phyloP scores from a whole-genome alignment of 2,113 vertebrate species.

The Ictalurus furcatus region DNA sequence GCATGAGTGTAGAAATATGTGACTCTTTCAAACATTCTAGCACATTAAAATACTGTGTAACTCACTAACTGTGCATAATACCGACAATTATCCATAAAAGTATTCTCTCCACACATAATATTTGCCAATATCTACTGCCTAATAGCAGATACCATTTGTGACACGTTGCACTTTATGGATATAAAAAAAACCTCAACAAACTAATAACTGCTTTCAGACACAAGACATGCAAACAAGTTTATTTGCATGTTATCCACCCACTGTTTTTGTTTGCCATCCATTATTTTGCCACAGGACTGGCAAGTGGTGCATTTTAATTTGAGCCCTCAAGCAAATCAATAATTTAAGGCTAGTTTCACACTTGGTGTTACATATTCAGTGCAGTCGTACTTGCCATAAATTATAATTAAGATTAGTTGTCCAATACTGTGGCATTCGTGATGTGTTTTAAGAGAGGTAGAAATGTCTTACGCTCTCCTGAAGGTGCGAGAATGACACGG shows the following conservation, averaged over 20 bases:
- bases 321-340: slow-evolving; percentile 31
- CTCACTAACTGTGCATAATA: background rate
- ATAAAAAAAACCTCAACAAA: background rate
- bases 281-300: slow-evolving; percentile 27
- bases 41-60: background rate
- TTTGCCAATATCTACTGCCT: background rate
- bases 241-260: slow-evolving; percentile 37
- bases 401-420: slow-evolving; percentile 22
- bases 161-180: background rate
- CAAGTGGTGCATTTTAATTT: slow-evolving; percentile 38
- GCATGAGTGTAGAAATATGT: background rate
- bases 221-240: slow-evolving; percentile 28
- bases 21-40: background rate
- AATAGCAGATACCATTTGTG: background rate
- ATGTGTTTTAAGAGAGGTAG: slow-evolving; percentile 3
- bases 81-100: background rate
- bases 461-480: slow-evolving; percentile 74
- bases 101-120: background rate
- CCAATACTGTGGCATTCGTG: background rate
- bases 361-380: slow-evolving; percentile 11
- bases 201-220: slow-evolving; percentile 33
- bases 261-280: slow-evolving; percentile 17
- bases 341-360: slow-evolving; percentile 24
- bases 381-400: slow-evolving; percentile 2
- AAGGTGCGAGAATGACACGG: slow-evolving; percentile 75